Evolutionary conservation across 2,113 vertebrate species (phyloP).

Genomic region (Campylomormyrus tamandua): DNA sequence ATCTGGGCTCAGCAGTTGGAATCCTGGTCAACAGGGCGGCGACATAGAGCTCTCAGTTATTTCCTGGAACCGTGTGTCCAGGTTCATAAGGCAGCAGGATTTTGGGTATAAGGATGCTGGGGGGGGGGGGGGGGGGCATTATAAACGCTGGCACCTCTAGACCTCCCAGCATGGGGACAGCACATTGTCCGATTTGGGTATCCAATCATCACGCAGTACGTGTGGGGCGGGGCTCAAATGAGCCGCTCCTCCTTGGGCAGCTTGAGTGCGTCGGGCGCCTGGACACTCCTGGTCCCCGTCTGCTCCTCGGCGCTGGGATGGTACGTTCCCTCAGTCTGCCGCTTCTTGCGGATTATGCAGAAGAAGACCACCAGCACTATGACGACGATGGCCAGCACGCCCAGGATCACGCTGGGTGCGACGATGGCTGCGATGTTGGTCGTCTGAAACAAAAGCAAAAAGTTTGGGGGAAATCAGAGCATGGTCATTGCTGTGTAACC

Average conservation of each 20-base stretch:
- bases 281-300: conserved; percentile 57
- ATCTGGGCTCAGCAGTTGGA: background rate
- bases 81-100: background rate
- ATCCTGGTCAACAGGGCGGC: background rate
- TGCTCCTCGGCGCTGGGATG: conserved; percentile 79
- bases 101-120: background rate
- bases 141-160: background rate
- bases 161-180: background rate
- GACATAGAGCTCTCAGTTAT: background rate
- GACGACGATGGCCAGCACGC: conserved; percentile 52
- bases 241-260: conserved; percentile 84
- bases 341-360: conserved; percentile 71
- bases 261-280: conserved; percentile 66
- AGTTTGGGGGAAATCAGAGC: background rate
- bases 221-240: conserved; percentile 54
- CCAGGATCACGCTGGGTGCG: conserved; percentile 65
- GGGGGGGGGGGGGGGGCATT: background rate
- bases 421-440: conserved; percentile 66
- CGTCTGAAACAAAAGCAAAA: conserved; percentile 26
- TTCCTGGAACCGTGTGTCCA: background rate
- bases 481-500: background rate
- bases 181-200: background rate
- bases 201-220: background rate
- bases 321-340: conserved; percentile 83
- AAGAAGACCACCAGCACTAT: conserved; percentile 53